These are phyloP conservation scores for Argyresthia goedartella DNA, from an alignment of 2,888 invertebrate genomes.

Conservation along the genomic window DNA sequence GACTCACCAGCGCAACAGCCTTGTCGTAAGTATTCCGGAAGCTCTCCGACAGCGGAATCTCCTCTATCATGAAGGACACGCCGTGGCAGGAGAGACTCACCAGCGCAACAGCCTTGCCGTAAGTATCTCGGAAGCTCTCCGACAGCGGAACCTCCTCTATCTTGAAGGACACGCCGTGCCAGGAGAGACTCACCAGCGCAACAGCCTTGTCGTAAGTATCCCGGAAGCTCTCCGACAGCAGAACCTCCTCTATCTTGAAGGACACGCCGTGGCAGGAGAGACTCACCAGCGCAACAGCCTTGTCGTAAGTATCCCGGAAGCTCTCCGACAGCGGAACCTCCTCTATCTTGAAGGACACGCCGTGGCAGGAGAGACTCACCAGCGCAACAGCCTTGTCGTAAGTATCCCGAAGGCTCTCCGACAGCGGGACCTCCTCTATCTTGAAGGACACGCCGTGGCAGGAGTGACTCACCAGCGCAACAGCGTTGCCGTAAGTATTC, in stretches of 20 bases:
- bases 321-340: slow-evolving; percentile 91
- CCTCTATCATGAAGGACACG: slow-evolving; percentile 96
- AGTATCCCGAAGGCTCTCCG: slow-evolving; percentile 86
- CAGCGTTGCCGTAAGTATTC: slow-evolving; percentile 93
- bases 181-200: slow-evolving; percentile 76
- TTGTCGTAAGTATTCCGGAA: slow-evolving; percentile 94
- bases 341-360: slow-evolving; percentile 96
- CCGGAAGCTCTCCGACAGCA: slow-evolving; percentile 87
- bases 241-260: slow-evolving; percentile 97
- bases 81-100: slow-evolving; percentile 99
- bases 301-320: slow-evolving; percentile 93
- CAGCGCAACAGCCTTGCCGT: too few species aligned
- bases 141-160: too few species aligned
- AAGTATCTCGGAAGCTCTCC: too few species aligned
- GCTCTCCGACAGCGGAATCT: slow-evolving; percentile 89
- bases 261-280: slow-evolving; percentile 98
- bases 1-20: slow-evolving; percentile 85
- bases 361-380: slow-evolving; percentile 93
- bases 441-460: slow-evolving; percentile 98
- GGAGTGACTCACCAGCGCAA: slow-evolving; percentile 76
- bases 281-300: slow-evolving; percentile 86
- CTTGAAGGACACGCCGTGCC: too few species aligned
- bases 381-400: slow-evolving; percentile 95
- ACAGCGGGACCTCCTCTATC: slow-evolving; percentile 95
- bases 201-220: slow-evolving; percentile 95